phyloP scores from a whole-genome alignment of 2,888 invertebrate species.

The Microchrysa polita region DNA sequence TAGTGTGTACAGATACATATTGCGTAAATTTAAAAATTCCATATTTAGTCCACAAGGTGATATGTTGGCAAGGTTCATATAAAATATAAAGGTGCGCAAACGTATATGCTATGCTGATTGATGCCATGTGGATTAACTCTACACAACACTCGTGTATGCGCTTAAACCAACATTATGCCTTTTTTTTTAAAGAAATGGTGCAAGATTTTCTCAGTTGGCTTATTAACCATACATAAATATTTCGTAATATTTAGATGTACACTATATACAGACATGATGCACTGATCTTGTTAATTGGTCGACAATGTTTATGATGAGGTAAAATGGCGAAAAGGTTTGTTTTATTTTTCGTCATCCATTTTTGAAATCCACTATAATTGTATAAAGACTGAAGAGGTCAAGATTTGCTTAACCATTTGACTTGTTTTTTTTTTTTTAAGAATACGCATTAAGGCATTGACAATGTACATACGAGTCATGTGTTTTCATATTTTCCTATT shows the following conservation, averaged over 20 bases:
- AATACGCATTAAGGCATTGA: too few relatives aligned
- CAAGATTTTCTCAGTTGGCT: background rate
- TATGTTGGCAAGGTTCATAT: background rate
- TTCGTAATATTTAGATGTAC: background rate
- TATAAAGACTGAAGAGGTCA: background rate
- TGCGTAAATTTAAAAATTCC: conserved; percentile 6
- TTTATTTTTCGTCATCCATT: background rate
- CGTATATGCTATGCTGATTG: background rate
- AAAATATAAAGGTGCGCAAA: too few relatives aligned
- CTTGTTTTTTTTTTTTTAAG: too few relatives aligned
- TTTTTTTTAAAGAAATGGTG: conserved; percentile 9
- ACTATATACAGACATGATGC: background rate
- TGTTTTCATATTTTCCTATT: too few relatives aligned
- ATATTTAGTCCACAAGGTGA: conserved; percentile 2
- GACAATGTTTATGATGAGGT: background rate
- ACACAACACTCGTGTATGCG: too few relatives aligned
- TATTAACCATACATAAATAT: background rate
- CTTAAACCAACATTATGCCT: background rate
- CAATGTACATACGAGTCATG: too few relatives aligned
- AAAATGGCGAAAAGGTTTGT: background rate
- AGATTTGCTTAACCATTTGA: too few relatives aligned
- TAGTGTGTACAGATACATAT: background rate
- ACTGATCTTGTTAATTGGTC: conserved; percentile 3
- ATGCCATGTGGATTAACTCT: background rate
- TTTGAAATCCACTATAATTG: background rate